Evolutionary conservation across 2,797 vertebrate species (phyloP).

Genomic region (Pterois miles): DNA sequence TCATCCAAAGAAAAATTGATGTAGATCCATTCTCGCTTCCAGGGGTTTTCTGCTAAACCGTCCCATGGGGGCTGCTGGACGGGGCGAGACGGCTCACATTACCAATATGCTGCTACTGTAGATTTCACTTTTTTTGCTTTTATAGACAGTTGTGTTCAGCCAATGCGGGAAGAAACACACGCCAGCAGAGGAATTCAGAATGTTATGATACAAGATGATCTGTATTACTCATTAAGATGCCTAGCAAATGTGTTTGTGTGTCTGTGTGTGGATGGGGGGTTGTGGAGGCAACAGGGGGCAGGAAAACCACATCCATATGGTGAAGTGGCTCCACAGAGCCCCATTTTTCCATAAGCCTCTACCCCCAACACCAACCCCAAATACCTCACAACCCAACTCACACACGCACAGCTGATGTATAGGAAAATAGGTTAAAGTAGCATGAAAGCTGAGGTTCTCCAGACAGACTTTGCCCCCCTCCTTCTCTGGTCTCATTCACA

Average conservation of each 20-base stretch:
- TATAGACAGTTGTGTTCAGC: conserved; percentile 38
- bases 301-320: conserved; percentile 82
- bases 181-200: conserved; percentile 52
- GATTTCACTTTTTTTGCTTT: conserved; percentile 56
- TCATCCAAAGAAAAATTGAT: conserved; percentile 40
- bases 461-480: conserved; percentile 48
- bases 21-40: conserved; percentile 42
- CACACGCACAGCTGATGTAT: conserved; percentile 57
- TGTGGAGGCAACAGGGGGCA: conserved; percentile 54
- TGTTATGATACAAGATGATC: conserved; percentile 63
- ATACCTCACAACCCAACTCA: conserved; percentile 56
- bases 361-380: conserved; percentile 64
- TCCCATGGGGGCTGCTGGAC: conserved; percentile 47
- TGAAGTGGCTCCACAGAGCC: conserved; percentile 63
- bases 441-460: conserved; percentile 63
- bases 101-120: conserved; percentile 61
- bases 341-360: conserved; percentile 70
- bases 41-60: conserved; percentile 38
- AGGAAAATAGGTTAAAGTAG: conserved; percentile 67
- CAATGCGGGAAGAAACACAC: conserved; percentile 42
- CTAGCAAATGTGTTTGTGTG: conserved; percentile 57
- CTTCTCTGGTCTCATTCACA: conserved; percentile 29
- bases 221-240: conserved; percentile 71
- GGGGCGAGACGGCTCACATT: conserved; percentile 49
- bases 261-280: conserved; percentile 17